These are phyloP conservation scores for Hirtodrosophila alboralis DNA, from an alignment of 2,888 invertebrate species.

Conservation along the genomic window DNA sequence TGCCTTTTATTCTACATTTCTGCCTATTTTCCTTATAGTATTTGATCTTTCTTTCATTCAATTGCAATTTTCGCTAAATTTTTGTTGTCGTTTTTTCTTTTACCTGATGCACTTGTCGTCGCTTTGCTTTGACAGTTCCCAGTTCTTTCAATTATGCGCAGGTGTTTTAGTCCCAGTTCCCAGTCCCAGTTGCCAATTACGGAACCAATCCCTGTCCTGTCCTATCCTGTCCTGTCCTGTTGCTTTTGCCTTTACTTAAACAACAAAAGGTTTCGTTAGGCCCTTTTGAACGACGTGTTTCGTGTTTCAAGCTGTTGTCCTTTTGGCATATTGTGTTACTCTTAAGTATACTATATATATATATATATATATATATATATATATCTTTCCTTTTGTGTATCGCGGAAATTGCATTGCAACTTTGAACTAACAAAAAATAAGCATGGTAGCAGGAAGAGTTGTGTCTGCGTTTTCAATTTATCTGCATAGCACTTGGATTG, in stretches of 20 bases:
- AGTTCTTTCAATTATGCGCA: conserved; percentile 71
- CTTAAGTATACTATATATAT: no score
- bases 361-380: no score
- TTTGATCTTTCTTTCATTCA: conserved; percentile 27
- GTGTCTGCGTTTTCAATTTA: no score
- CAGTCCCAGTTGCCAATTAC: conserved; percentile 8
- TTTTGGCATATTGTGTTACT: conserved; percentile 64
- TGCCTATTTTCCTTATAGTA: not conserved
- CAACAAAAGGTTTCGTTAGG: conserved; percentile 40
- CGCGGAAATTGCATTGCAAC: conserved; percentile 53
- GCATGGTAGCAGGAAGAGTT: no score
- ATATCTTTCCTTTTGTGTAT: conserved; percentile 7
- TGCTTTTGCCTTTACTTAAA: conserved; percentile 3
- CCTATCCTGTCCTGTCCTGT: not conserved
- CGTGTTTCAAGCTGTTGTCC: conserved; percentile 61
- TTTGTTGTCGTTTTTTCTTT: conserved; percentile 14
- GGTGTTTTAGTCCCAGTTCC: conserved; percentile 43
- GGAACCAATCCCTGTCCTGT: not conserved
- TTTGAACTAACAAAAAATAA: conserved; percentile 11
- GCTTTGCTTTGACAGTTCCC: conserved; percentile 71
- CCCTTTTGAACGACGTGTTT: conserved; percentile 38
- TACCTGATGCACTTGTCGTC: conserved; percentile 54
- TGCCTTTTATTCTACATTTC: not conserved
- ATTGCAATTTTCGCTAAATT: conserved; percentile 55
- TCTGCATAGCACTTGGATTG: no score